These are phyloP conservation scores for Lanius ludovicianus DNA, from an alignment of 2,113 vertebrate genomes.

Conservation along the genomic window DNA sequence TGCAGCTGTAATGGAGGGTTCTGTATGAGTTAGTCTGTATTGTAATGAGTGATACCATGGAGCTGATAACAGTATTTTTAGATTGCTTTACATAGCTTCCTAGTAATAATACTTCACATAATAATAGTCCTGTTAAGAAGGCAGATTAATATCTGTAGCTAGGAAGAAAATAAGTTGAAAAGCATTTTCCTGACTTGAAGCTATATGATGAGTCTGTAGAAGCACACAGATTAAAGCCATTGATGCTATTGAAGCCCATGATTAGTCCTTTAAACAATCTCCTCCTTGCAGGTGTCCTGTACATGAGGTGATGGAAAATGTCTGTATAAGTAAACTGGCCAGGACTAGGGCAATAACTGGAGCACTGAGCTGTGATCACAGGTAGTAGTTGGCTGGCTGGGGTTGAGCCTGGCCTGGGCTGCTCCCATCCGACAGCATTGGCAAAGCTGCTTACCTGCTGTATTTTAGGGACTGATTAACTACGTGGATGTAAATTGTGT, in stretches of 20 bases:
- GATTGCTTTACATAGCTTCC: not conserved
- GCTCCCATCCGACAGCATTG: fast-evolving
- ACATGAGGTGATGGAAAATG: not conserved
- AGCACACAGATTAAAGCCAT: not conserved
- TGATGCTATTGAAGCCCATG: not conserved
- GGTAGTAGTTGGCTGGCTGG: not conserved
- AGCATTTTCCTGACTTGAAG: not conserved
- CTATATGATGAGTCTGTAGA: not conserved
- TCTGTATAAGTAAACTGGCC: not conserved
- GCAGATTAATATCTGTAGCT: not conserved
- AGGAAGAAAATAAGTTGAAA: not conserved
- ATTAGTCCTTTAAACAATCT: not conserved
- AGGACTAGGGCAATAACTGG: fast-evolving
- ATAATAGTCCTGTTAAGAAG: not conserved
- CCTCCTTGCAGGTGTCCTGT: not conserved
- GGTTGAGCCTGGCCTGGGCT: not conserved
- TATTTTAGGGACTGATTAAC: not conserved
- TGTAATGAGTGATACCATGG: not conserved
- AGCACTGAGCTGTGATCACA: not conserved
- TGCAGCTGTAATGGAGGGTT: not conserved
- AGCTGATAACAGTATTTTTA: not conserved
- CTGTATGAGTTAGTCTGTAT: not conserved
- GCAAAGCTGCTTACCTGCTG: not conserved
- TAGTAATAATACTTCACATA: slow-evolving; percentile 3
- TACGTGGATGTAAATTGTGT: not conserved